Evolutionary conservation across 2,888 invertebrate species (phyloP).

Genomic region (Odontocerum albicorne): DNA sequence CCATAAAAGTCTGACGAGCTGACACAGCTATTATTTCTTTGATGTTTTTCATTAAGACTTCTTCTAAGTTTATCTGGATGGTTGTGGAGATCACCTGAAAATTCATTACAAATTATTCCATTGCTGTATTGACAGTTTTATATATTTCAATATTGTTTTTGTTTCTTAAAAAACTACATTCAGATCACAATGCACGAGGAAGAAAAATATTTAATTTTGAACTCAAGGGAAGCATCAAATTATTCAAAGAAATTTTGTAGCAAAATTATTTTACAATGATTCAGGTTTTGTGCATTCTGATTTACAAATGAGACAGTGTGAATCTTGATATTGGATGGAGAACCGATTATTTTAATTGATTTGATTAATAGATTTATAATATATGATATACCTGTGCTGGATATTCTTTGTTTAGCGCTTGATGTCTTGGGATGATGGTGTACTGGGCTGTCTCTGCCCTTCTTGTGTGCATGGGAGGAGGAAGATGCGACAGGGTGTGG

Average conservation of each 20-base stretch:
- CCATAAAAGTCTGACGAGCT: constrained; percentile 59
- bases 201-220: too few relatives aligned
- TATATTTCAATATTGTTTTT: too few relatives aligned
- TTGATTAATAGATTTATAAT: neutral
- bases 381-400: constrained; percentile 47
- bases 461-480: constrained; percentile 20
- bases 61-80: constrained; percentile 53
- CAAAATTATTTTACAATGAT: too few relatives aligned
- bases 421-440: constrained; percentile 32
- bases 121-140: too few relatives aligned
- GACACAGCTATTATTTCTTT: constrained; percentile 57
- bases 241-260: too few relatives aligned
- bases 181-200: too few relatives aligned
- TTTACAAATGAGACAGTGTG: too few relatives aligned
- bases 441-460: constrained; percentile 30
- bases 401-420: constrained; percentile 49
- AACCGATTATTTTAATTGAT: too few relatives aligned
- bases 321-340: too few relatives aligned
- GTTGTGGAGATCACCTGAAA: constrained; percentile 52
- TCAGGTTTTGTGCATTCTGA: too few relatives aligned
- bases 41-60: constrained; percentile 56
- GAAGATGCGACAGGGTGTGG: neutral
- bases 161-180: too few relatives aligned
- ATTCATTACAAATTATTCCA: neutral
- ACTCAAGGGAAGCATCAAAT: too few relatives aligned